Conservation (phyloP, 2,113 vertebrate species). For the Fregetta grallaria region DNA sequence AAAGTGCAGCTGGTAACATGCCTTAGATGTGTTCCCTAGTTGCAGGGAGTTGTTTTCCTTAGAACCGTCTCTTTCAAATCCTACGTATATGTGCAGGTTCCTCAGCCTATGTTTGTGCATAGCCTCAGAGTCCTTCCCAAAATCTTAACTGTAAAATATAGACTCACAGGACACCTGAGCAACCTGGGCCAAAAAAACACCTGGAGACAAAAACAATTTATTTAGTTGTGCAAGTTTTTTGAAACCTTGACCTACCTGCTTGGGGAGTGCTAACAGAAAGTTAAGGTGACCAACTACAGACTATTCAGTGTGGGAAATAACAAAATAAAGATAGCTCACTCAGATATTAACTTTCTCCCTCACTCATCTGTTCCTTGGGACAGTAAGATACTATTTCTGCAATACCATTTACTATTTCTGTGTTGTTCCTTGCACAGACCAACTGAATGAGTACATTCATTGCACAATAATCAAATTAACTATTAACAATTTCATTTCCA, state of each 20-base stretch:
- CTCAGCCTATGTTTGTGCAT: not conserved
- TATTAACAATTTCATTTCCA: not conserved
- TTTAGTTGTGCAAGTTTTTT: not conserved
- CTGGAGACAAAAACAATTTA: not conserved
- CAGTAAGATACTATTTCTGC: not conserved
- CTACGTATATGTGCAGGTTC: not conserved
- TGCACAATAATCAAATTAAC: not conserved
- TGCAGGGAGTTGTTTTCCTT: not conserved
- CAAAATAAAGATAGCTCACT: not conserved
- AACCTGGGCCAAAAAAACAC: not conserved
- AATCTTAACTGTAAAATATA: not conserved
- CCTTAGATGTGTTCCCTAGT: not conserved
- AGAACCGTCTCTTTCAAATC: not conserved
- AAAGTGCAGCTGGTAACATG: not conserved
- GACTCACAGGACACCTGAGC: not conserved
- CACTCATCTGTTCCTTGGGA: not conserved
- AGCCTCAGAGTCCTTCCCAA: not conserved
- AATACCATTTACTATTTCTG: not conserved
- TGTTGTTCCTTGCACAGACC: not conserved
- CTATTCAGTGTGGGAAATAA: not conserved
- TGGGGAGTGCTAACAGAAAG: not conserved
- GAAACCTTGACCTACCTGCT: not conserved
- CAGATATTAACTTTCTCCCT: not conserved
- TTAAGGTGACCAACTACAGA: not conserved
- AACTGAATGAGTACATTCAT: not conserved